Percentiles rank a stretch among this genome's conserved stretches.
These are phyloP conservation scores for Holacanthella duospinosa DNA, from an alignment of 2,888 invertebrate genomes.

Conservation along the genomic window DNA sequence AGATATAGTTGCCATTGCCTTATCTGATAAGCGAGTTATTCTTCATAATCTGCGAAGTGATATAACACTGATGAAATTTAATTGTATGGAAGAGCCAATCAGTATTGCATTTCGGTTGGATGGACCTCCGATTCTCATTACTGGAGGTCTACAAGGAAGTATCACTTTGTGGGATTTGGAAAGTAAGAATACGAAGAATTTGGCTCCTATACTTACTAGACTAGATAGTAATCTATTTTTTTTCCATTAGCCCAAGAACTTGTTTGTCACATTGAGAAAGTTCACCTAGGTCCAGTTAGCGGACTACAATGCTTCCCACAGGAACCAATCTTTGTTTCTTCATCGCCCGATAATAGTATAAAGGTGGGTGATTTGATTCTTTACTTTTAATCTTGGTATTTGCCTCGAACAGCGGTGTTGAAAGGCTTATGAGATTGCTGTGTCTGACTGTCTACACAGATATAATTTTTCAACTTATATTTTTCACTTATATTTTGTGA, in stretches of 20 bases:
- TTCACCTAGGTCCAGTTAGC: conserved; percentile 64
- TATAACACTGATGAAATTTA: conserved; percentile 67
- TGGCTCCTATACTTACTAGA: not conserved
- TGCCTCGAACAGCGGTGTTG: not conserved
- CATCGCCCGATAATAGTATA: conserved; percentile 60
- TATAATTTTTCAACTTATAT: too few species aligned
- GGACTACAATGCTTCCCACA: conserved; percentile 73
- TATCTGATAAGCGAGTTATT: conserved; percentile 68
- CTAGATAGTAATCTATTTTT: not conserved
- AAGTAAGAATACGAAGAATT: conserved; percentile 17
- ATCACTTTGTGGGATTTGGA: conserved; percentile 87
- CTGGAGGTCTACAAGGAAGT: conserved; percentile 70
- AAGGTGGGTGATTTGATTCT: too few species aligned
- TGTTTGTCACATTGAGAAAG: conserved; percentile 65
- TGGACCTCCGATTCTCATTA: conserved; percentile 72
- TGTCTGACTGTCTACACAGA: not conserved
- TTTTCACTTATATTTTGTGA: too few species aligned
- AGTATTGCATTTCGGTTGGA: conserved; percentile 77
- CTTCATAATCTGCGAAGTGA: conserved; percentile 81
- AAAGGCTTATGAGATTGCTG: not conserved
- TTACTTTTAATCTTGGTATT: not conserved
- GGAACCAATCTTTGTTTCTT: conserved; percentile 81
- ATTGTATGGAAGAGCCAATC: conserved; percentile 85
- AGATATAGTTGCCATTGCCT: conserved; percentile 81
- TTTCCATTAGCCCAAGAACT: not conserved